Evolutionary conservation across 2,113 vertebrate species (phyloP), one percentile per base, ranked within the genome.

Genomic region (Larimichthys crocea): DNA sequence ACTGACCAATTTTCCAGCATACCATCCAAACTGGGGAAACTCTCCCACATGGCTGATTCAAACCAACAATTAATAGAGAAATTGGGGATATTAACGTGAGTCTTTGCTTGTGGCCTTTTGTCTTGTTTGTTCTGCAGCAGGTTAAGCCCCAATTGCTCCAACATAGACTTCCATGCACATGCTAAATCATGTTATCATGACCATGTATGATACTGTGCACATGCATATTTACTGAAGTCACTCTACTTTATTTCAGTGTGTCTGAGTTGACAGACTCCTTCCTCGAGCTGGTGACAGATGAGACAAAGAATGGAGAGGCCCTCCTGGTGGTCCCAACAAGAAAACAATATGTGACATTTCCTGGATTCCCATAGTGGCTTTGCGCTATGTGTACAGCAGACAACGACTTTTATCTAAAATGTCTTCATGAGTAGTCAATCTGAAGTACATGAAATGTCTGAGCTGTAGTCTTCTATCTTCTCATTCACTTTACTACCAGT

Each of bases 281-380:
- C 73, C 76, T 94, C 11, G 74, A 93, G 57, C 80, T 95, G 68
- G 60, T 91, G 65, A 86, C 46, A 0, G 92, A 95, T 16, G 91
- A 93, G 52, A 91, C 83, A 3, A 94, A 88, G 86, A 93, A 91
- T 0, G 94, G 94, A 16, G 77, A 92, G 1, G 89, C 87, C 40
- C 53, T 92, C 15, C 1, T 90, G 60, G 16, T 93, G 17, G 0
- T 0, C 0, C 1, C 12, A 0, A 14, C 31, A 1, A 62, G 15
- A 19, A 69, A 40, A 0, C 2, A 17, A 16, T 93, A 89, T 0
- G 1, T 73, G 2, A 14, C 29, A 1, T 93, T 92, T 29, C 86
- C 85, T 14, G 26, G 74, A 12, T 10, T 68, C 1, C 0, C 0
- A 1, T 9, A 44, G 14, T 26, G 53, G 52, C n/a, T 55, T 22